phyloP scores from a whole-genome alignment of 2,113 vertebrate genomes.

The Daboia siamensis region DNA sequence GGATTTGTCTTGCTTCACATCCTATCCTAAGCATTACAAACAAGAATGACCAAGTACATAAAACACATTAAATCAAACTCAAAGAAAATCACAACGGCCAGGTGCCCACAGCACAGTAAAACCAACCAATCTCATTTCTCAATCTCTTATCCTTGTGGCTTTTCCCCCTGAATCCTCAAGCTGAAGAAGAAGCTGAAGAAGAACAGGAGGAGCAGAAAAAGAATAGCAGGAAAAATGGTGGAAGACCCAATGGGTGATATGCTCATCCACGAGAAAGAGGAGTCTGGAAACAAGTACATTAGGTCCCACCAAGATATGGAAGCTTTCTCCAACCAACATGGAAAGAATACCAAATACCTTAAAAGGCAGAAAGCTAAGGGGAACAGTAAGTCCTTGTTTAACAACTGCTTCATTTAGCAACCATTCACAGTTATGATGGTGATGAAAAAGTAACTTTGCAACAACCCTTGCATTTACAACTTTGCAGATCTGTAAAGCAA shows the following conservation, averaged over 20 bases:
- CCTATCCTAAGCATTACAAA: background rate
- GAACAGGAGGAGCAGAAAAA: background rate
- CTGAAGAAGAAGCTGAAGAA: background rate
- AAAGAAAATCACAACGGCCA: background rate
- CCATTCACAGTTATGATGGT: background rate
- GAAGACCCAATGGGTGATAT: background rate
- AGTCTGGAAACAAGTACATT: background rate
- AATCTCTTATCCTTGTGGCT: background rate
- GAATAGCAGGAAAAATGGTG: background rate
- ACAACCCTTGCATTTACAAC: background rate
- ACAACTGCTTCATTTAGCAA: background rate
- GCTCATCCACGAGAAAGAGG: background rate
- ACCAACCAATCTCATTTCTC: background rate
- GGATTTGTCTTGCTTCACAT: background rate
- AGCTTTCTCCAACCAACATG: too few species aligned
- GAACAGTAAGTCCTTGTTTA: background rate
- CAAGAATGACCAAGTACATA: background rate
- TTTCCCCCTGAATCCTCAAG: background rate
- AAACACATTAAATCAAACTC: background rate
- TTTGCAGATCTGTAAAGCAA: background rate
- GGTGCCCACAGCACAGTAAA: background rate
- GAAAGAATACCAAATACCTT: background rate
- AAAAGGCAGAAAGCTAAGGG: background rate
- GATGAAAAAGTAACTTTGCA: background rate
- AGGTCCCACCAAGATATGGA: background rate